These are phyloP conservation scores for Andrena marginata DNA, from an alignment of 2,888 invertebrate species.

Conservation along the genomic window DNA sequence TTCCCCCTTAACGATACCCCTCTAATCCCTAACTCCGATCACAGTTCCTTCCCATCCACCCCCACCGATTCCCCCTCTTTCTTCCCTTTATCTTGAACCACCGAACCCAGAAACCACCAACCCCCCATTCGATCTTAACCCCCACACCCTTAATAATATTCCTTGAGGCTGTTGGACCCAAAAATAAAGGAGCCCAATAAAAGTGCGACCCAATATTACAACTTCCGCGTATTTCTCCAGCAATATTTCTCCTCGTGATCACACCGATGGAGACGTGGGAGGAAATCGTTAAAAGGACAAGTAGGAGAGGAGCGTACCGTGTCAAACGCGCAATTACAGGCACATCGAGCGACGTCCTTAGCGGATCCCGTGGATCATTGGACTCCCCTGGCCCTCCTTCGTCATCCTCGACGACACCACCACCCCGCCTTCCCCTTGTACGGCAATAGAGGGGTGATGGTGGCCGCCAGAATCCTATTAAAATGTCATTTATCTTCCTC, in stretches of 20 bases:
- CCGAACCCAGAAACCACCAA: too few relatives aligned
- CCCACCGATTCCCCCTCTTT: too few relatives aligned
- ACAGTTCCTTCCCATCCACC: too few relatives aligned
- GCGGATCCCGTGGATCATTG: slow-evolving; percentile 49
- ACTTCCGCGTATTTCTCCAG: too few relatives aligned
- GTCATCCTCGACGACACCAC: background rate
- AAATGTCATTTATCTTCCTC: slow-evolving; percentile 74
- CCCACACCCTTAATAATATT: too few relatives aligned
- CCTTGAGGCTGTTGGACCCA: too few relatives aligned
- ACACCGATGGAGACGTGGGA: slow-evolving; percentile 2
- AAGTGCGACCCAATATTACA: too few relatives aligned
- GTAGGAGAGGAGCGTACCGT: slow-evolving; percentile 51
- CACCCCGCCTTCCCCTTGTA: slow-evolving; percentile 22
- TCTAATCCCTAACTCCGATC: too few relatives aligned
- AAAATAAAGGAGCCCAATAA: too few relatives aligned
- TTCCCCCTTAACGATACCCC: too few relatives aligned
- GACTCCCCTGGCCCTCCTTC: slow-evolving; percentile 9
- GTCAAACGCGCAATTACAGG: slow-evolving; percentile 73
- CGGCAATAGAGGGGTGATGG: slow-evolving; percentile 16
- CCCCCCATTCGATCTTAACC: too few relatives aligned
- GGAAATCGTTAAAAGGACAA: slow-evolving; percentile 12
- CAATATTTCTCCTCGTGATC: background rate
- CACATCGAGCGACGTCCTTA: slow-evolving; percentile 73
- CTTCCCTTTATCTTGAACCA: too few relatives aligned
- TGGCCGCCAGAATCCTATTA: slow-evolving; percentile 63